A percentile compares a stretch with the other conserved stretches of the same genome.
These are phyloP conservation scores for Otus scops DNA, from an alignment of 2,797 vertebrate species.

Conservation along the genomic window DNA sequence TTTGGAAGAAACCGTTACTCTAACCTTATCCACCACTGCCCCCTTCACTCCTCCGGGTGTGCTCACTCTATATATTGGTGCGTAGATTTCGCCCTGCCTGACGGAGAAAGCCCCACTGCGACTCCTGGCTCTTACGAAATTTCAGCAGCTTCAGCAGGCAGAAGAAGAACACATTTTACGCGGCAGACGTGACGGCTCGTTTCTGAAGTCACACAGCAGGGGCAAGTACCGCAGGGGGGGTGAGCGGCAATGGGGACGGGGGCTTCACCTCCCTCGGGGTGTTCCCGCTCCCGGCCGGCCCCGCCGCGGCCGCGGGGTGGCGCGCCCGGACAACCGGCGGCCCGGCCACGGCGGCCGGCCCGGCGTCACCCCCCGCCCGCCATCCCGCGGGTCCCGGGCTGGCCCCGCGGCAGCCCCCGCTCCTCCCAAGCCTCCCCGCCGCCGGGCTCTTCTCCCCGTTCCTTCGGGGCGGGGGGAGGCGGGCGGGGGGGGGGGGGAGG, in stretches of 20 bases:
- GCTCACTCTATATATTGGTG: rapidly evolving
- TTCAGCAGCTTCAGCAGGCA: neutral
- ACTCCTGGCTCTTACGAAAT: neutral
- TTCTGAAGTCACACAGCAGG: neutral
- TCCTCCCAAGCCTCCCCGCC: neutral
- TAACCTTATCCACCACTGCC: neutral
- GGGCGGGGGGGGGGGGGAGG: too few relatives aligned
- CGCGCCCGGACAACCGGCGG: neutral
- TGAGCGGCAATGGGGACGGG: rapidly evolving
- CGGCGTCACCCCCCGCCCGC: neutral
- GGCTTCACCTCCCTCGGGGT: rapidly evolving
- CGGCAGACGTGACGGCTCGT: rapidly evolving
- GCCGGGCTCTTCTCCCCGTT: neutral
- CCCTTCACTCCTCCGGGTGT: neutral
- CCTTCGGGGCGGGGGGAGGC: neutral
- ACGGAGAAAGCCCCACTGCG: rapidly evolving
- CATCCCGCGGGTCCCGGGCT: neutral
- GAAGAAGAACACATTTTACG: neutral
- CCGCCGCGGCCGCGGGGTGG: neutral
- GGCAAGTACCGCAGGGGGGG: rapidly evolving
- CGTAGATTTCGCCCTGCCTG: rapidly evolving
- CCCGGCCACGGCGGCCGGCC: rapidly evolving
- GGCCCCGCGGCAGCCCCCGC: neutral
- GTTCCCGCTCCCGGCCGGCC: neutral
- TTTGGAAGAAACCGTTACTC: neutral